Evolutionary conservation across 2,113 vertebrate species (phyloP).

Genomic region (Dipodomys spectabilis): DNA sequence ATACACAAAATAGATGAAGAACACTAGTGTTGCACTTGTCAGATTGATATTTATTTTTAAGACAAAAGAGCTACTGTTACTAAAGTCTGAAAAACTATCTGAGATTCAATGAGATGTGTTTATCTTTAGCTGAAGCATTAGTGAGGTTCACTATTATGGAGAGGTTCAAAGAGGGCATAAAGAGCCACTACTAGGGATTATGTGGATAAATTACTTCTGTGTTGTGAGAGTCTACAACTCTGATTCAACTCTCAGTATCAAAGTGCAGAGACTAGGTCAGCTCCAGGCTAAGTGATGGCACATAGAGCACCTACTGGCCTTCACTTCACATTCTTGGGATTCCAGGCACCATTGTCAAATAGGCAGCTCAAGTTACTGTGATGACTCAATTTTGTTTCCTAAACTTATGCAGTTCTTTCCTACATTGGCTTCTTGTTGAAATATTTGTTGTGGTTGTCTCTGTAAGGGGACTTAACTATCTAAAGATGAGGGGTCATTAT

Average conservation of each 20-base stretch:
- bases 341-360: background rate
- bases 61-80: constrained; percentile 18
- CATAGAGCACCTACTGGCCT: background rate
- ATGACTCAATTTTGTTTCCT: background rate
- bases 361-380: constrained; percentile 6
- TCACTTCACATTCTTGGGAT: background rate
- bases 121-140: constrained; percentile 15
- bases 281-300: background rate
- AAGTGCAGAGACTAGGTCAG: background rate
- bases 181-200: background rate
- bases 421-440: background rate
- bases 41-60: background rate
- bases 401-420: background rate
- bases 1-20: background rate
- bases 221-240: background rate
- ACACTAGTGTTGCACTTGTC: background rate
- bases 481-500: background rate
- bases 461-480: background rate
- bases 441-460: background rate
- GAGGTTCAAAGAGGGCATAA: background rate
- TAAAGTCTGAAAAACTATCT: background rate
- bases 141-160: background rate
- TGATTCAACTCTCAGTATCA: background rate
- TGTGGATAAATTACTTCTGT: background rate
- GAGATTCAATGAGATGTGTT: constrained; percentile 8